A percentile compares a stretch with the other conserved stretches of the same genome.
Evolutionary conservation across 2,113 vertebrate genomes (phyloP).

Genomic region (Campylomormyrus tamandua): DNA sequence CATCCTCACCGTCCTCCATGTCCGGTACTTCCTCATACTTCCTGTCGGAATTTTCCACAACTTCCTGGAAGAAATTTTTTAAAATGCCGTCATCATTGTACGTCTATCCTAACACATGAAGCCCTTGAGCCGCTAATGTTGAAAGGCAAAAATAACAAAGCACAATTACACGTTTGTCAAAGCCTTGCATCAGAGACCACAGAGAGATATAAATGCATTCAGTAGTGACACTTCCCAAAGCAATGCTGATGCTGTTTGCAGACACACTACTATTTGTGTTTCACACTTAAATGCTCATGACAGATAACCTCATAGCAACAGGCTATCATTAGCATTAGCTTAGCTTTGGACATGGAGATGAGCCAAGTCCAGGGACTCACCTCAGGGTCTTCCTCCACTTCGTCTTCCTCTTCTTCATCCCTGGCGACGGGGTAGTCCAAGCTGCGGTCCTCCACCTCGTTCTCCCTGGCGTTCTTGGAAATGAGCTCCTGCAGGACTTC

Average conservation of each 20-base stretch:
- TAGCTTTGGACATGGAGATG: not conserved
- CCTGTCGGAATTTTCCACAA: slow-evolving; percentile 39
- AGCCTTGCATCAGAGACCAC: not conserved
- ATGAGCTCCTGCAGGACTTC: slow-evolving; percentile 89
- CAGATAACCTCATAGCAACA: not conserved
- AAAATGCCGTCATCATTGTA: not conserved
- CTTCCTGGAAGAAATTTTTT: slow-evolving; percentile 33
- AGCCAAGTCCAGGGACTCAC: slow-evolving; percentile 25
- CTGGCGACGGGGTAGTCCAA: slow-evolving; percentile 56
- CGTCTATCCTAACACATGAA: not conserved
- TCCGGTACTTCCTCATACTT: slow-evolving; percentile 23
- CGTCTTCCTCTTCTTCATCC: slow-evolving; percentile 42
- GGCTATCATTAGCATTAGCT: not conserved
- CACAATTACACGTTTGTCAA: not conserved
- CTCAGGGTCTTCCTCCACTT: slow-evolving; percentile 59
- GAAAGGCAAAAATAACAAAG: not conserved
- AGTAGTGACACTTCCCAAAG: not conserved
- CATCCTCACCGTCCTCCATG: not conserved
- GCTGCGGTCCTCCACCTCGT: slow-evolving; percentile 67
- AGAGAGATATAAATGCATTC: not conserved
- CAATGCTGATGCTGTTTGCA: not conserved
- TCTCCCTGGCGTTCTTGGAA: slow-evolving; percentile 81
- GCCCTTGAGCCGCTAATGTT: not conserved
- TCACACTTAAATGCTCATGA: not conserved
- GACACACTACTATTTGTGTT: not conserved